phyloP scores from a whole-genome alignment of 2,888 invertebrate genomes.

The Glaucopsyche alexis region DNA sequence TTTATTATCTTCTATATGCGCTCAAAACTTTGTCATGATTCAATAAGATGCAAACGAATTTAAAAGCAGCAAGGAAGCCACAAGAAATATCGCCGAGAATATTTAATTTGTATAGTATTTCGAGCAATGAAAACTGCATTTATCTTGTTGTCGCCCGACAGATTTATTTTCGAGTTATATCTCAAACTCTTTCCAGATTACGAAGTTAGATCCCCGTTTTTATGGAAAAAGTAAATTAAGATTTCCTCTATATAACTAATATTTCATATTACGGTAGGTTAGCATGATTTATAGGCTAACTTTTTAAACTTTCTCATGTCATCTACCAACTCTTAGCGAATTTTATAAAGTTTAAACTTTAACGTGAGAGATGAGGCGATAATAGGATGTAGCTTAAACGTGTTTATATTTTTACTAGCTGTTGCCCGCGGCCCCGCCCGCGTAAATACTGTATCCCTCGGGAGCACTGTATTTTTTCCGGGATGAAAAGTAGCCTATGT shows the following conservation, averaged over 20 bases:
- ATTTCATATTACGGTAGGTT: conserved; percentile 68
- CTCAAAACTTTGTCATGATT: background rate
- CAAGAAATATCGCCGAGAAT: conserved; percentile 9
- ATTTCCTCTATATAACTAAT: conserved; percentile 68
- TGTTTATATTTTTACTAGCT: background rate
- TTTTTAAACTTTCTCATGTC: conserved; percentile 72
- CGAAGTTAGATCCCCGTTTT: conserved; percentile 63
- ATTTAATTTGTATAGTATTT: conserved; percentile 27
- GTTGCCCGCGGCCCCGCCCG: no score
- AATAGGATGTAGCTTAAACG: conserved; percentile 8
- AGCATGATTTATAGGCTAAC: conserved; percentile 75
- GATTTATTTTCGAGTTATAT: conserved; percentile 54
- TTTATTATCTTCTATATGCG: no score
- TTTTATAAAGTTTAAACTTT: conserved; percentile 37
- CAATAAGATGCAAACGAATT: background rate
- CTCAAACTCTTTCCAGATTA: conserved; percentile 64
- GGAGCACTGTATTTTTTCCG: no score
- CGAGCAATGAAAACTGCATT: conserved; percentile 37
- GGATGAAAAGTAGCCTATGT: no score
- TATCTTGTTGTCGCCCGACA: conserved; percentile 42
- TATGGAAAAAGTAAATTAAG: conserved; percentile 75
- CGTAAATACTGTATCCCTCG: no score
- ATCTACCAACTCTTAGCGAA: conserved; percentile 65
- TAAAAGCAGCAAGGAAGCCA: conserved; percentile 2
- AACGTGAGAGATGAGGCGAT: conserved; percentile 34